phyloP scores from a whole-genome alignment of 2,888 invertebrate species.

The Clunio marinus region DNA sequence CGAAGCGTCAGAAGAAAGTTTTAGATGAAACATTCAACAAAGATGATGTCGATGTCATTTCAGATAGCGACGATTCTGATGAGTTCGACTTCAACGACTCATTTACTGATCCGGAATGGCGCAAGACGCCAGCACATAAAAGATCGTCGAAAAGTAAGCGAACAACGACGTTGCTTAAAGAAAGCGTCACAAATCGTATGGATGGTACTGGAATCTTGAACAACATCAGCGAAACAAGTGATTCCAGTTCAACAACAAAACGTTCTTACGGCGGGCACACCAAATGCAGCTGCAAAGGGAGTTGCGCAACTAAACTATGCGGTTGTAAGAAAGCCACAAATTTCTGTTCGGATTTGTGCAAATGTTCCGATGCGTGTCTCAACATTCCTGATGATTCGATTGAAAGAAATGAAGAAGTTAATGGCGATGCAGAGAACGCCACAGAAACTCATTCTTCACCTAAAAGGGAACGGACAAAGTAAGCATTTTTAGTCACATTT shows the following conservation, averaged over 20 bases:
- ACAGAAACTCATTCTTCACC: slow-evolving; percentile 6
- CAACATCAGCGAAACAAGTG: slow-evolving; percentile 29
- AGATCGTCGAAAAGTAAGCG: slow-evolving; percentile 45
- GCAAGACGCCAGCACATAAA: slow-evolving; percentile 56
- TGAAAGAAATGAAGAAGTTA: slow-evolving; percentile 38
- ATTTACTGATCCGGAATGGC: slow-evolving; percentile 59
- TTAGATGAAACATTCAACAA: slow-evolving; percentile 43
- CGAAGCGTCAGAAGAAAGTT: slow-evolving; percentile 42
- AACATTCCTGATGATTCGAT: slow-evolving; percentile 44
- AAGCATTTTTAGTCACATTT: neutral
- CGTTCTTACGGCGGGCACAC: slow-evolving; percentile 57
- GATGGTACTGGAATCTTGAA: neutral
- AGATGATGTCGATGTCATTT: slow-evolving; percentile 46
- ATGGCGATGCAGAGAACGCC: slow-evolving; percentile 13
- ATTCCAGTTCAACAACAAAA: slow-evolving; percentile 48
- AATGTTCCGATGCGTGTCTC: slow-evolving; percentile 54
- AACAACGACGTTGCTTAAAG: slow-evolving; percentile 40
- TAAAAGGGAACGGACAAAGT: neutral
- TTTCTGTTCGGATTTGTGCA: slow-evolving; percentile 54
- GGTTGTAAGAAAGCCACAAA: slow-evolving; percentile 56
- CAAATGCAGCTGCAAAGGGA: slow-evolving; percentile 61
- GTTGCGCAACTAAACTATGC: slow-evolving; percentile 58
- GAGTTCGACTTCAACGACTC: slow-evolving; percentile 29
- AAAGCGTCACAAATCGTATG: slow-evolving; percentile 2
- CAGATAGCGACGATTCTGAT: slow-evolving; percentile 49